Conservation (phyloP, 2,888 invertebrate genomes). For the Silvanus unidentatus region DNA sequence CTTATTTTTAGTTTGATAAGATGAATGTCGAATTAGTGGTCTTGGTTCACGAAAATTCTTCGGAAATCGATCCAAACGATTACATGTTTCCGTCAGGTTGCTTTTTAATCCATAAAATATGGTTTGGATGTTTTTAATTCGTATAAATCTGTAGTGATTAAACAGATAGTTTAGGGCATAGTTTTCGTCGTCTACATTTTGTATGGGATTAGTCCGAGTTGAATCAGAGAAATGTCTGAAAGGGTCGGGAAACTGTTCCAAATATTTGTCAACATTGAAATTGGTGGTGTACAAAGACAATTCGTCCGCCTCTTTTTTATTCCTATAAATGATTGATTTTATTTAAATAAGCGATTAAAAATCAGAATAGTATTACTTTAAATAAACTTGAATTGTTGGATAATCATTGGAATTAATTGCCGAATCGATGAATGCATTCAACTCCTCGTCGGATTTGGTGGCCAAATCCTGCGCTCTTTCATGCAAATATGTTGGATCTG, state of each 20-base stretch:
- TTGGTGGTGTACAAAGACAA: slow-evolving; percentile 25
- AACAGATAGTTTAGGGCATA: slow-evolving; percentile 32
- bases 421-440: slow-evolving; percentile 32
- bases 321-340: slow-evolving; percentile 21
- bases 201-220: slow-evolving; percentile 23
- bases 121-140: slow-evolving; percentile 30
- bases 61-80: slow-evolving; percentile 27
- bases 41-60: slow-evolving; percentile 22
- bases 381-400: slow-evolving; percentile 41
- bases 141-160: slow-evolving; percentile 31
- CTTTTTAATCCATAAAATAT: slow-evolving; percentile 28
- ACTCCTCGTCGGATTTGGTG: slow-evolving; percentile 19
- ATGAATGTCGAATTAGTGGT: background rate
- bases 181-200: slow-evolving; percentile 23
- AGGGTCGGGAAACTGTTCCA: slow-evolving; percentile 34
- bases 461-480: slow-evolving; percentile 32
- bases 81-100: slow-evolving; percentile 30
- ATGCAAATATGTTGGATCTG: slow-evolving; percentile 38
- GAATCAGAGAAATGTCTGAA: slow-evolving; percentile 27
- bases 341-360: background rate
- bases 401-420: slow-evolving; percentile 36
- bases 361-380: slow-evolving; percentile 27
- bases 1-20: slow-evolving; percentile 30
- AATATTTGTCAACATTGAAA: slow-evolving; percentile 29
- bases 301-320: slow-evolving; percentile 26